phyloP scores from a whole-genome alignment of 1,140 invertebrate species.

The Calliphora vicina region DNA sequence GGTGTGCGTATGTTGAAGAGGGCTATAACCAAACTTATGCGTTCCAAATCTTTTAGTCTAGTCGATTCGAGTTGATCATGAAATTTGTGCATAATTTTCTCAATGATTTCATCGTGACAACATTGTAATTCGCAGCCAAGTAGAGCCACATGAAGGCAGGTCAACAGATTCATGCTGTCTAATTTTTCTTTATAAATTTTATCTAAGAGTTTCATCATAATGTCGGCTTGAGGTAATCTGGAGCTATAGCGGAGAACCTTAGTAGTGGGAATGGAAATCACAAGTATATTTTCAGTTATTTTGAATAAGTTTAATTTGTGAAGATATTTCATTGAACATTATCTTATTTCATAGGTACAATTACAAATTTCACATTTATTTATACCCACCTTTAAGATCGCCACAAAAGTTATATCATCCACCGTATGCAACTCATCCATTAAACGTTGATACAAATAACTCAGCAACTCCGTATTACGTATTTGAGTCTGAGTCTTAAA shows the following conservation, averaged over 20 bases:
- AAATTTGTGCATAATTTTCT: constrained; percentile 61
- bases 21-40: constrained; percentile 65
- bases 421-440: constrained; percentile 59
- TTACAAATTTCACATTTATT: not conserved
- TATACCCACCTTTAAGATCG: constrained; percentile 65
- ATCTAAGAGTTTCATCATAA: constrained; percentile 54
- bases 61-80: constrained; percentile 51
- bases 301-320: too few species aligned
- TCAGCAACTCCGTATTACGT: constrained; percentile 60
- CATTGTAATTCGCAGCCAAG: constrained; percentile 63
- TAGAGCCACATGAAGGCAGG: constrained; percentile 67
- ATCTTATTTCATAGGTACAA: not conserved
- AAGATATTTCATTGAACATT: not conserved
- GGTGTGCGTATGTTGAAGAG: constrained; percentile 65
- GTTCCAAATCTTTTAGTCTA: constrained; percentile 72
- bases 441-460: constrained; percentile 62
- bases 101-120: constrained; percentile 58
- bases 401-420: constrained; percentile 65
- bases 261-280: not conserved
- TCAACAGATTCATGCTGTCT: constrained; percentile 61
- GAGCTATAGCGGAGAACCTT: constrained; percentile 60
- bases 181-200: constrained; percentile 57
- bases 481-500: constrained; percentile 70
- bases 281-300: not conserved
- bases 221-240: constrained; percentile 47